These are phyloP conservation scores for Emydura subglobosa DNA, from an alignment of 2,113 vertebrate genomes.

Conservation along the genomic window DNA sequence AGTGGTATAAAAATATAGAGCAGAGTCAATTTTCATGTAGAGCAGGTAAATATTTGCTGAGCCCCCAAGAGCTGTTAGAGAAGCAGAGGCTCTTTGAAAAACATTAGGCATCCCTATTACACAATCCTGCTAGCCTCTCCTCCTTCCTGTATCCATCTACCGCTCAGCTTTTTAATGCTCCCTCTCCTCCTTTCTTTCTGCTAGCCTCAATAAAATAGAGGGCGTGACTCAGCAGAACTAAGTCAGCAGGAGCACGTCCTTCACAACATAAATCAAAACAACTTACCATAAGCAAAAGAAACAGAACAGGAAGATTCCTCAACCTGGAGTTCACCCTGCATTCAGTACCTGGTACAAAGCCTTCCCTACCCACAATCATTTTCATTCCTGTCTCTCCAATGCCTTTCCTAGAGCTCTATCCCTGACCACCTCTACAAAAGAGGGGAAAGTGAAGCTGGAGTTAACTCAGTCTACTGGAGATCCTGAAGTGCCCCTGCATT, in stretches of 20 bases:
- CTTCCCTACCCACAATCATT: background rate
- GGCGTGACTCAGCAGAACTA: conserved; percentile 52
- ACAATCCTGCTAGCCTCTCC: conserved; percentile 12
- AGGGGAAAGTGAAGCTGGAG: background rate
- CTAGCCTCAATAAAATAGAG: background rate
- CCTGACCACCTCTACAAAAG: background rate
- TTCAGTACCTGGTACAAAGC: background rate
- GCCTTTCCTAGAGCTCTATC: background rate
- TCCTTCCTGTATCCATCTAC: conserved; percentile 51
- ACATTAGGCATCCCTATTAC: conserved; percentile 53
- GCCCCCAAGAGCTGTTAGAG: conserved; percentile 44
- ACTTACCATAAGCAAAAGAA: background rate
- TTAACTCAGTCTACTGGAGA: background rate
- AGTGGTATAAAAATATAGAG: conserved; percentile 49
- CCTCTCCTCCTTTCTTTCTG: conserved; percentile 41
- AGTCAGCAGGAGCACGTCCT: conserved; percentile 41
- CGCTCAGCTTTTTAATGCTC: background rate
- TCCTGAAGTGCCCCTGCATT: background rate
- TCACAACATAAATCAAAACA: background rate
- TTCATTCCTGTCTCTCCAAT: background rate
- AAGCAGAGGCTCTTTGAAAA: conserved; percentile 57
- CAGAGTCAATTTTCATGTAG: conserved; percentile 69
- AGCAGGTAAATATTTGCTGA: conserved; percentile 62
- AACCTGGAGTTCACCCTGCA: background rate
- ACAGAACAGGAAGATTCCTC: accelerated